Percentiles rank a stretch among this genome's conserved stretches.
Conservation (phyloP, 2,888 invertebrate genomes). For the Pristionchus arcanus region DNA sequence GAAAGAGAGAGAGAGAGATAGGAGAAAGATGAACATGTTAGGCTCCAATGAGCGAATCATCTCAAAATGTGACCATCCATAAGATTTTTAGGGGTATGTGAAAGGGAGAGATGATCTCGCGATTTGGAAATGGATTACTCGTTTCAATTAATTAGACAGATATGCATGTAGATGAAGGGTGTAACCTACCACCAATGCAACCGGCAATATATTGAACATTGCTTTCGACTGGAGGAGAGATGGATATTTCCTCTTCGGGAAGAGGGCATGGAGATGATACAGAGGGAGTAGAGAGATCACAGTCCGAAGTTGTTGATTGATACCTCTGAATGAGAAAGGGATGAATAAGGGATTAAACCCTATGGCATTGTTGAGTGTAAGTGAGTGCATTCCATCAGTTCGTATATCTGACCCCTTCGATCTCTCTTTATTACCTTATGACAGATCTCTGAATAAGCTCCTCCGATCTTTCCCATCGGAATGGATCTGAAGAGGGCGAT, state of each 20-base stretch:
- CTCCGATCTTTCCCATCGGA: constrained; percentile 11
- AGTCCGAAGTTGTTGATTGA: not conserved
- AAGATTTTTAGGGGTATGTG: not conserved
- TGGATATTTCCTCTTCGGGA: not conserved
- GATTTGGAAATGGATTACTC: not conserved
- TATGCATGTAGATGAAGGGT: not conserved
- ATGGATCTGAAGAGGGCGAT: not conserved
- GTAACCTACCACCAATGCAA: not conserved
- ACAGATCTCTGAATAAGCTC: not conserved
- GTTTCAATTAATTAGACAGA: not conserved
- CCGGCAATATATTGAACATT: not conserved
- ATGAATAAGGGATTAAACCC: not conserved
- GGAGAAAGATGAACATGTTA: constrained; percentile 1
- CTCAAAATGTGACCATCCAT: not conserved
- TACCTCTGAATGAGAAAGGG: not conserved
- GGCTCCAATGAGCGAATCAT: not conserved
- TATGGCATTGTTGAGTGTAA: not conserved
- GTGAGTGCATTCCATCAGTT: not conserved
- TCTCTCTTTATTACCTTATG: not conserved
- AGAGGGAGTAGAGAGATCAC: not conserved
- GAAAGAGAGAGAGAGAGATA: not conserved
- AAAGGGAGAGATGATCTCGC: not conserved
- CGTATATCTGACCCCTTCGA: not conserved
- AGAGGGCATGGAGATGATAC: not conserved
- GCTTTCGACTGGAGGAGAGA: not conserved